A percentile compares a stretch with the other conserved stretches of the same genome.
phyloP scores from a whole-genome alignment of 2,888 invertebrate genomes.

The Hydrotaea cyrtoneurina region DNA sequence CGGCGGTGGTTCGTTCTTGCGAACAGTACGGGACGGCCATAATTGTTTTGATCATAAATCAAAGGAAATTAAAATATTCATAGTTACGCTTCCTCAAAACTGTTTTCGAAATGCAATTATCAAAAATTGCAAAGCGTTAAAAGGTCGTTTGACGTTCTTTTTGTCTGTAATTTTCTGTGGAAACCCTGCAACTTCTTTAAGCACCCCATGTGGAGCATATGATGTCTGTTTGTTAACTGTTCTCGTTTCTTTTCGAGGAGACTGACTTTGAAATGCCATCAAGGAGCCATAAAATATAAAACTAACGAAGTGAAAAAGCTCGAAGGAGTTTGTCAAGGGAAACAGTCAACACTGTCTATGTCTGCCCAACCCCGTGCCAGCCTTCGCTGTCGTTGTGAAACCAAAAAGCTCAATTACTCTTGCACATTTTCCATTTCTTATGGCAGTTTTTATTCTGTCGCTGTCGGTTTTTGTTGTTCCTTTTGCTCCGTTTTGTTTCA shows the following conservation, averaged over 20 bases:
- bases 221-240: constrained; percentile 12
- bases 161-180: neutral
- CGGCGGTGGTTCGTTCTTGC: neutral
- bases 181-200: neutral
- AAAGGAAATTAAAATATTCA: constrained; percentile 39
- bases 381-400: neutral
- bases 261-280: constrained; percentile 43
- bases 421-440: neutral
- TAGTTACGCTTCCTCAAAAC: constrained; percentile 28
- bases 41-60: constrained; percentile 59
- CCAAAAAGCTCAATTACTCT: constrained; percentile 23
- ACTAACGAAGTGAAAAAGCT: constrained; percentile 62
- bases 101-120: constrained; percentile 30
- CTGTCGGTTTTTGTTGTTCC: neutral
- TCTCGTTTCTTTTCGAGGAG: constrained; percentile 36
- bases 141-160: neutral
- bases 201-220: constrained; percentile 13
- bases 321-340: constrained; percentile 49
- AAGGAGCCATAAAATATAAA: constrained; percentile 59
- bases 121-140: constrained; percentile 29
- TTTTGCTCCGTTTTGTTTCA: constrained; percentile 9
- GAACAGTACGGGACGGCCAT: constrained; percentile 63
- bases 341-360: constrained; percentile 8
- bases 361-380: neutral
- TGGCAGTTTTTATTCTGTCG: neutral